These are phyloP conservation scores for Mesoligia furuncula DNA, from an alignment of 2,888 invertebrate genomes.

Conservation along the genomic window DNA sequence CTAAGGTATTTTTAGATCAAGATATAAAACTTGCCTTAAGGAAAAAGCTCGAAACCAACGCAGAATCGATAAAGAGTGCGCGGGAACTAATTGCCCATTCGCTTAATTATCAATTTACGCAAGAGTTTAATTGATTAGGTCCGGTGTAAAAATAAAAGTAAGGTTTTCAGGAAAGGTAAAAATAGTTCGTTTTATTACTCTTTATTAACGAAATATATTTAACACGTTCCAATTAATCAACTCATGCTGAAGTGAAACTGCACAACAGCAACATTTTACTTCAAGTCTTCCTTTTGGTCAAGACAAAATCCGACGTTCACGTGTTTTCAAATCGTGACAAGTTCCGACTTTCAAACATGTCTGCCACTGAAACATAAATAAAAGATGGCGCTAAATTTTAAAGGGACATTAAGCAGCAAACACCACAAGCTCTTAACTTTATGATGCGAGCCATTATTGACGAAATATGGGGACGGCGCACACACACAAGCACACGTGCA, in stretches of 20 bases:
- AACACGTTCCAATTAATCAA: not conserved
- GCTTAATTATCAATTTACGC: not conserved
- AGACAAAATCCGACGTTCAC: not conserved
- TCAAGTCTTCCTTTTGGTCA: not conserved
- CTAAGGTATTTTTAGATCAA: slow-evolving; percentile 18
- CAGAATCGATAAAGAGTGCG: not conserved
- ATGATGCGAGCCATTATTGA: slow-evolving; percentile 56
- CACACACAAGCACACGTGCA: slow-evolving; percentile 73
- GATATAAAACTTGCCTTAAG: not conserved
- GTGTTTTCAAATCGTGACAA: slow-evolving; percentile 7
- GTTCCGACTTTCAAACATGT: slow-evolving; percentile 7
- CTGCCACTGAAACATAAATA: slow-evolving; percentile 22
- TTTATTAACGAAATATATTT: not conserved
- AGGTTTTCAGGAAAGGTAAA: not conserved
- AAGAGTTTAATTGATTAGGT: slow-evolving; percentile 4
- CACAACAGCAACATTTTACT: not conserved
- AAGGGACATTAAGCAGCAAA: slow-evolving; percentile 53
- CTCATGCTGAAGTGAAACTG: not conserved
- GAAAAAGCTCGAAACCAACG: not conserved
- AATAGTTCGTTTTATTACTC: slow-evolving; percentile 1
- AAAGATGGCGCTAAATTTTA: slow-evolving; percentile 61
- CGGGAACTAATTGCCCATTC: not conserved
- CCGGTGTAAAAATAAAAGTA: slow-evolving; percentile 4
- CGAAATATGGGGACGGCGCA: slow-evolving; percentile 59
- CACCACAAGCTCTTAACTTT: slow-evolving; percentile 59